Percentiles rank a stretch among this genome's conserved stretches.
Evolutionary conservation across 2,797 vertebrate genomes (phyloP).

Genomic region (Sus cebifrons): DNA sequence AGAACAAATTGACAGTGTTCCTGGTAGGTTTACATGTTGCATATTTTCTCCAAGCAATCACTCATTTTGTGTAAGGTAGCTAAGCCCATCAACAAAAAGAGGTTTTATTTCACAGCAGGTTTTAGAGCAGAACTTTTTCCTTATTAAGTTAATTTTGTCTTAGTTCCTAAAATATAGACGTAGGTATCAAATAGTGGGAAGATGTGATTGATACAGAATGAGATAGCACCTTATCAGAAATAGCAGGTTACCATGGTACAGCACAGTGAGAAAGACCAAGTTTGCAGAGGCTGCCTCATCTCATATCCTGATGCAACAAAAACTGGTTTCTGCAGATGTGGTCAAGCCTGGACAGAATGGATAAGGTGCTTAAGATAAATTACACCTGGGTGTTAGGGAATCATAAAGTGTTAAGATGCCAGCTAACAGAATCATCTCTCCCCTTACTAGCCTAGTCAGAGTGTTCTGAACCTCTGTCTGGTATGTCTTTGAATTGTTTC

Average conservation of each 20-base stretch:
- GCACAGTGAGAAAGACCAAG: neutral
- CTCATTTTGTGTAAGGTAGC: constrained; percentile 32
- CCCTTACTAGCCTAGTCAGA: neutral
- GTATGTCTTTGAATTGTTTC: neutral
- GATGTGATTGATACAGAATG: neutral
- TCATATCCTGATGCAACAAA: neutral
- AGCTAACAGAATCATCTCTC: neutral
- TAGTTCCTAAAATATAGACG: neutral
- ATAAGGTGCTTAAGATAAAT: neutral
- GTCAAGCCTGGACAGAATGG: neutral
- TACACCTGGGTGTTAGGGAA: neutral
- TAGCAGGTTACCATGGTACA: neutral
- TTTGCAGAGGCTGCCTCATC: neutral
- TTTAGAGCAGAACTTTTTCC: constrained; percentile 25
- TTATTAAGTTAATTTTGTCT: neutral
- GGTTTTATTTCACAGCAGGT: constrained; percentile 45
- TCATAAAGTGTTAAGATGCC: neutral
- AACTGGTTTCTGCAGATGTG: neutral
- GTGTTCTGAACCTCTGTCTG: neutral
- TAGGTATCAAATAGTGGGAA: neutral
- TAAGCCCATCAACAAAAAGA: constrained; percentile 18
- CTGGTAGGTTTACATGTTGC: neutral
- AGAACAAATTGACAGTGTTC: neutral
- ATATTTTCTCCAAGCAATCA: constrained; percentile 1
- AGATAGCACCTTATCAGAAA: neutral